Percentiles rank a stretch among this genome's conserved stretches.
Evolutionary conservation across 2,797 vertebrate species (phyloP).

Genomic region (Tinamus major): DNA sequence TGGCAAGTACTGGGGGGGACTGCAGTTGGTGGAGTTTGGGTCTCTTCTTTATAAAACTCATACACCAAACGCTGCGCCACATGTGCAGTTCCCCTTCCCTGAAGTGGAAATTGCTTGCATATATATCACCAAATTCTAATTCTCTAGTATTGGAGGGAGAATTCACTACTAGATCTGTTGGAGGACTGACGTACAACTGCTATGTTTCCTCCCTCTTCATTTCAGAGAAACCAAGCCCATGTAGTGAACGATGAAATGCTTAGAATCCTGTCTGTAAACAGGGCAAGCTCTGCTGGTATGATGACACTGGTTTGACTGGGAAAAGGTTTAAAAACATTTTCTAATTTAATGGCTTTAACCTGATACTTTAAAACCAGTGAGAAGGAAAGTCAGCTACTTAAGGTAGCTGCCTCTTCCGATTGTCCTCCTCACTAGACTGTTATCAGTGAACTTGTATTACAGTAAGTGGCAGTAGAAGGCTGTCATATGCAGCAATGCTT

Average conservation of each 20-base stretch:
- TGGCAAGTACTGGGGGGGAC: slow-evolving; percentile 26
- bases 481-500: background rate
- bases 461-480: background rate
- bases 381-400: background rate
- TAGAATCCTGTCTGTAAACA: background rate
- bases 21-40: background rate
- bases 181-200: background rate
- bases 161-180: background rate
- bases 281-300: background rate
- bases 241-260: background rate
- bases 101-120: background rate
- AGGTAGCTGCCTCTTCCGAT: fast-evolving
- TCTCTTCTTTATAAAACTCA: slow-evolving; percentile 10
- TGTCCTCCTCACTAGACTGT: background rate
- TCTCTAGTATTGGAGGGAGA: background rate
- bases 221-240: background rate
- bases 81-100: background rate
- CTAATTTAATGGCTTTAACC: background rate
- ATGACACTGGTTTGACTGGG: background rate
- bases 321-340: background rate
- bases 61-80: background rate
- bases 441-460: background rate
- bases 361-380: background rate
- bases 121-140: background rate
- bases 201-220: background rate